phyloP scores from a whole-genome alignment of 2,888 invertebrate species.

The Lasioglossum lativentre region DNA sequence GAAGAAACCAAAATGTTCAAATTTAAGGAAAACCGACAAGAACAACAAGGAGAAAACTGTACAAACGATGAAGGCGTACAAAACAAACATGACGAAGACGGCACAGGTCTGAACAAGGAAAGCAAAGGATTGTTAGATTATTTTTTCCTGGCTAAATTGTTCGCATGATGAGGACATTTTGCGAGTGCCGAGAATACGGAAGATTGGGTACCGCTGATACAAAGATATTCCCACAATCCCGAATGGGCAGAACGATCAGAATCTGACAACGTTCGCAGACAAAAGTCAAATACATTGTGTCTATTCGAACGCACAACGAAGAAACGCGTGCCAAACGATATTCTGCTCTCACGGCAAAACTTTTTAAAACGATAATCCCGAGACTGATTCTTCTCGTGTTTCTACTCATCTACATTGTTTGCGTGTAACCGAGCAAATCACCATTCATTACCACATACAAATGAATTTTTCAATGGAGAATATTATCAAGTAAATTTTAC shows the following conservation, averaged over 20 bases:
- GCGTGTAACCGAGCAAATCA: not conserved
- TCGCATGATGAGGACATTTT: slow-evolving; percentile 74
- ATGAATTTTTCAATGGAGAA: not conserved
- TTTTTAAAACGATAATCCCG: not conserved
- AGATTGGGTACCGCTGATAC: slow-evolving; percentile 46
- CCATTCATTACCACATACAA: not conserved
- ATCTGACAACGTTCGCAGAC: slow-evolving; percentile 5
- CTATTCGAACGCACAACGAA: not conserved
- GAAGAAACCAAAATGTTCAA: slow-evolving; percentile 8
- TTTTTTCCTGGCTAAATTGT: slow-evolving; percentile 79
- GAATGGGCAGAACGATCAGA: slow-evolving; percentile 36
- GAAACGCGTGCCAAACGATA: not conserved
- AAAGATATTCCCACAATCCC: slow-evolving; percentile 50
- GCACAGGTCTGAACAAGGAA: slow-evolving; percentile 52
- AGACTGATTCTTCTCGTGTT: slow-evolving; percentile 55
- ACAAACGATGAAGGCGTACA: not conserved
- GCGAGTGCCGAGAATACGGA: slow-evolving; percentile 36
- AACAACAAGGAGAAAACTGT: not conserved
- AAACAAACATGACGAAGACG: slow-evolving; percentile 8
- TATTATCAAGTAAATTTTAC: slow-evolving; percentile 28
- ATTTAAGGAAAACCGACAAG: slow-evolving; percentile 8
- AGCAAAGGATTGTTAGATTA: slow-evolving; percentile 78
- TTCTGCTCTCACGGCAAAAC: not conserved
- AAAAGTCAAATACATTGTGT: slow-evolving; percentile 2
- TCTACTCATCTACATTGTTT: slow-evolving; percentile 6